Conservation (phyloP, 2,888 invertebrate genomes). For the Hirtodrosophila alboralis region DNA sequence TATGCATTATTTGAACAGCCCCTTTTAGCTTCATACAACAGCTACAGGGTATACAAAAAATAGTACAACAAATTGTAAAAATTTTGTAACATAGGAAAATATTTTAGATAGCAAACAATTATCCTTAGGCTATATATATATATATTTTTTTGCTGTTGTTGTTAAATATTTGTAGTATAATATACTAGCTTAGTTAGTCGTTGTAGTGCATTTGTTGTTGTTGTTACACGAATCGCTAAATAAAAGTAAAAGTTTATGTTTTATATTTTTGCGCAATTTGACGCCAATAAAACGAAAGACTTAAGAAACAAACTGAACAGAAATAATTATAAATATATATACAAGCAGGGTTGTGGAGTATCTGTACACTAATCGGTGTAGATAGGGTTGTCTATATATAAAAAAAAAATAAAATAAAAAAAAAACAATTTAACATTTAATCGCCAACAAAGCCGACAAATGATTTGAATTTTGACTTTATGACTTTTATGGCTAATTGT, state of each 20-base stretch:
- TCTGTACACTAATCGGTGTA: too few species aligned
- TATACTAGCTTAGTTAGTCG: slow-evolving; percentile 3
- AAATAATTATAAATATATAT: too few species aligned
- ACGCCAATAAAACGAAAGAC: slow-evolving; percentile 64
- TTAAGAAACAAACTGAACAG: slow-evolving; percentile 76
- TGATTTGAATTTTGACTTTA: too few species aligned
- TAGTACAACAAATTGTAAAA: slow-evolving; percentile 12
- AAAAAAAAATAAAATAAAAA: too few species aligned
- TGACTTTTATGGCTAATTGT: too few species aligned
- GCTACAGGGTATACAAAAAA: too few species aligned
- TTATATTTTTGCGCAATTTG: slow-evolving; percentile 53
- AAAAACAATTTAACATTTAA: too few species aligned
- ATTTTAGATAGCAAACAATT: slow-evolving; percentile 66
- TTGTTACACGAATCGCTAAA: slow-evolving; percentile 37
- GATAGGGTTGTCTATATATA: too few species aligned
- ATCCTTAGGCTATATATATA: slow-evolving; percentile 36
- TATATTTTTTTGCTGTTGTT: slow-evolving; percentile 14
- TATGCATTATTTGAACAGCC: too few species aligned
- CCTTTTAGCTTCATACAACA: too few species aligned
- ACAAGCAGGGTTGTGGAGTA: too few species aligned
- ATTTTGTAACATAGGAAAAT: slow-evolving; percentile 36
- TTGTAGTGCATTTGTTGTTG: slow-evolving; percentile 8
- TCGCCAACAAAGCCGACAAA: too few species aligned
- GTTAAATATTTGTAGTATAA: slow-evolving; percentile 21
- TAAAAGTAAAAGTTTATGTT: slow-evolving; percentile 59